Percentiles rank a stretch among this genome's conserved stretches.
These are phyloP conservation scores for Beris chalybata DNA, from an alignment of 2,888 invertebrate genomes.

Conservation along the genomic window DNA sequence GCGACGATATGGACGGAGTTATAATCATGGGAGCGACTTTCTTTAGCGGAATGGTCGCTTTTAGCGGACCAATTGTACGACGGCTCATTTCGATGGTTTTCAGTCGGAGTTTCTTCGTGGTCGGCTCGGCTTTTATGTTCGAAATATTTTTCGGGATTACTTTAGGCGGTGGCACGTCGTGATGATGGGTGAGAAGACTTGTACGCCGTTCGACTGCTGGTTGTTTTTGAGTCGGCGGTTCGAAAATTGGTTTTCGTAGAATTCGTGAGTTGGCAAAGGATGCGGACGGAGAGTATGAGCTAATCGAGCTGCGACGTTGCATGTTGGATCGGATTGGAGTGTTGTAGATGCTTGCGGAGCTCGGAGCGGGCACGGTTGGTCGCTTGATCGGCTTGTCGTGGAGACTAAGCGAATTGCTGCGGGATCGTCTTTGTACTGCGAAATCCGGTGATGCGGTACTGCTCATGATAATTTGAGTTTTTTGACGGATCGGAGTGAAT, in stretches of 20 bases:
- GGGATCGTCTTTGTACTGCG: constrained; percentile 31
- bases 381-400: constrained; percentile 42
- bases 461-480: constrained; percentile 2
- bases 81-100: constrained; percentile 41
- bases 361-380: neutral
- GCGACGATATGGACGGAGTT: constrained; percentile 40
- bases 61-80: constrained; percentile 44
- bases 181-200: neutral
- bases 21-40: constrained; percentile 44
- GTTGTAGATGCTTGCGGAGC: neutral
- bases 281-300: neutral
- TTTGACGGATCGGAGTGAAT: neutral
- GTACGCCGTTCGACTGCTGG: constrained; percentile 1
- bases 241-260: neutral
- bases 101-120: constrained; percentile 29
- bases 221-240: neutral
- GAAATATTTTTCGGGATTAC: constrained; percentile 16
- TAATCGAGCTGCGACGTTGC: constrained; percentile 20
- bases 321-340: constrained; percentile 15
- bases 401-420: constrained; percentile 46
- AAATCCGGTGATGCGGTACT: constrained; percentile 24
- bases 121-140: constrained; percentile 4
- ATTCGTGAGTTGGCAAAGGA: neutral
- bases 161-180: neutral
- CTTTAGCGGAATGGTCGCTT: constrained; percentile 46